Conservation (phyloP, 2,113 vertebrate species). For the Felis chaus region DNA sequence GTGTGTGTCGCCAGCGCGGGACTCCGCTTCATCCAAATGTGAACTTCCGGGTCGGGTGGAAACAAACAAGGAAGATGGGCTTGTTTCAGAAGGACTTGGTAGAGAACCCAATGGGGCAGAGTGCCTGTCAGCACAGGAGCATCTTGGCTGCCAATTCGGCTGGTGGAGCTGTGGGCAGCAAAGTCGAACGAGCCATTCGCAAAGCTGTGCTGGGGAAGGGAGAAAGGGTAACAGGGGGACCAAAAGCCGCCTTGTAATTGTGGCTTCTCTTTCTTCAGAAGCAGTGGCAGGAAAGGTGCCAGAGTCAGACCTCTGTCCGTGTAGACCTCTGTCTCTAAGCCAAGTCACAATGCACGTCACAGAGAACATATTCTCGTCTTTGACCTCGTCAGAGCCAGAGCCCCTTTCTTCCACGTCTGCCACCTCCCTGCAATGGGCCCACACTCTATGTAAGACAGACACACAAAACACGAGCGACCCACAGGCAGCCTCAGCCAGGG, state of each 20-base stretch:
- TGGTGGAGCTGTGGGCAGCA: background rate
- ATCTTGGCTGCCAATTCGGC: background rate
- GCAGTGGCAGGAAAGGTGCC: background rate
- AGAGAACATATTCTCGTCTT: background rate
- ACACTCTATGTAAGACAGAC: background rate
- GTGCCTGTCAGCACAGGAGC: background rate
- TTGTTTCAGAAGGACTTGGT: background rate
- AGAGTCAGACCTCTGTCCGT: background rate
- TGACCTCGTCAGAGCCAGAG: background rate
- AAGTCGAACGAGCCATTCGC: background rate
- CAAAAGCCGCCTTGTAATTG: background rate
- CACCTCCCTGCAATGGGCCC: background rate
- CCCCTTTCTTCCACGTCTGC: fast-evolving
- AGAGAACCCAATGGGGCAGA: background rate
- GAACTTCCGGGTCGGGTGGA: background rate
- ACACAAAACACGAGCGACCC: background rate
- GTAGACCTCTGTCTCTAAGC: background rate
- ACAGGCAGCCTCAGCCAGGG: background rate
- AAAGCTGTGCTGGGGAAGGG: background rate
- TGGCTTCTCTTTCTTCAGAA: background rate
- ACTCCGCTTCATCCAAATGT: background rate
- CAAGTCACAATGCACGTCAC: background rate
- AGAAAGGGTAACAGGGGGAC: fast-evolving
- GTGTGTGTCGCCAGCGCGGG: background rate
- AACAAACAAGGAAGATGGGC: background rate